Conservation (phyloP, 2,113 vertebrate genomes). For the Python bivittatus region DNA sequence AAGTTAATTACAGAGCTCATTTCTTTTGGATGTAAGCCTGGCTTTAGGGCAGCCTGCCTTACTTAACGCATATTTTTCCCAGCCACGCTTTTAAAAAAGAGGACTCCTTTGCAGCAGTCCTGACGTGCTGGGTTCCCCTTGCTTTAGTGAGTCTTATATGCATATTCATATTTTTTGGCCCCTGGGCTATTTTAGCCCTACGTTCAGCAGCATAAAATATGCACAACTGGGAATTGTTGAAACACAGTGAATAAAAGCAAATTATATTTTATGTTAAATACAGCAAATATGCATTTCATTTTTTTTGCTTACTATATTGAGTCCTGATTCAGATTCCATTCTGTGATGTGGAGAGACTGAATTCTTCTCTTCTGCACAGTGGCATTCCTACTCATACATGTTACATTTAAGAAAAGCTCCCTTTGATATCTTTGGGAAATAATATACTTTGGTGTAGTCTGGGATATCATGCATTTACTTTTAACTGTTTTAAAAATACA, state of each 20-base stretch:
- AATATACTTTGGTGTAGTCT: background rate
- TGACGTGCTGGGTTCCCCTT: background rate
- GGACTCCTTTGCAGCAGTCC: background rate
- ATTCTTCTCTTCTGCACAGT: background rate
- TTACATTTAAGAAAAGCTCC: background rate
- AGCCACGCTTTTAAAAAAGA: background rate
- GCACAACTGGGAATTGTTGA: background rate
- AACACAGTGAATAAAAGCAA: background rate
- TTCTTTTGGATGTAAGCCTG: conserved; percentile 18
- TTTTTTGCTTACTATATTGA: background rate
- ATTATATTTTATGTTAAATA: background rate
- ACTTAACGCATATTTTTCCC: conserved; percentile 4
- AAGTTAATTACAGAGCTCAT: conserved; percentile 26
- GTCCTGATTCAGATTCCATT: background rate
- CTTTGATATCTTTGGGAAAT: background rate
- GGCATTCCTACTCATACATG: background rate
- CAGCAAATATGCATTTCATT: background rate
- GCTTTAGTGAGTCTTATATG: background rate
- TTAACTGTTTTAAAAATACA: background rate
- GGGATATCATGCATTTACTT: background rate
- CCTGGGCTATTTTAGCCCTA: background rate
- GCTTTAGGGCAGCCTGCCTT: conserved; percentile 7
- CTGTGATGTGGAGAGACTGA: background rate
- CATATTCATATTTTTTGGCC: background rate
- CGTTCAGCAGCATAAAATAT: background rate